Evolutionary conservation across 2,797 vertebrate species (phyloP), one percentile per base, ranked within the genome.

Genomic region (Eremophila alpestris): DNA sequence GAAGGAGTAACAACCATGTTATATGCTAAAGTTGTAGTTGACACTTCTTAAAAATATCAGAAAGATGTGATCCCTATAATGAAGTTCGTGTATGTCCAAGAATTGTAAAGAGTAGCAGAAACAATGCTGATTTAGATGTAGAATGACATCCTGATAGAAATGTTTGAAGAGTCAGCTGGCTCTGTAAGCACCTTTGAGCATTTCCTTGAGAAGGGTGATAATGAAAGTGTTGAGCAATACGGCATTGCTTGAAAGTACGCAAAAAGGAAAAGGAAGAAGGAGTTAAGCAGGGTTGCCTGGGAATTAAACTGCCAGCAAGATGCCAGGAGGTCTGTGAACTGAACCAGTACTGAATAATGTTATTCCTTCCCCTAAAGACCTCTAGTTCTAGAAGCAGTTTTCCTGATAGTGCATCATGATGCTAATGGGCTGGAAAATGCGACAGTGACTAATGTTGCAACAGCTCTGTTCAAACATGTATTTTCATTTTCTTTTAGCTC

Each of bases 371-470:
- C 59, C 26, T 22, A 12, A n/a, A 67, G 59, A 78, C 67, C 68
- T 80, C 46, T 81, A 4, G 49, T 78, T 91, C 63, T 84, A 15
- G 76, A 55, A 51, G 18, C 26, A 62, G 43, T 80, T 77, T 49
- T 84, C 20, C 49, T 80, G 23, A 9, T 59, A 58, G 52, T 46
- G n/a, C 62, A 40, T 78, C 48, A n/a, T 63, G 82, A 82, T 83
- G 45, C 45, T 73, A 60, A 69, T 85, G 73, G 83, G 20, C 59
- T 73, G 63, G 80, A 82, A 96, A 93, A 92, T 55, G 65, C 8
- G 34, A 36, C 73, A 60, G 36, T 78, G 69, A 85, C 43, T 65
- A 52, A 89, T 62, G 24, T 83, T 81, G 69, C 41, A 73, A 18
- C 5, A 18, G 24, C 48, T 67, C 55, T 82, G 65, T 73, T 87